These are phyloP conservation scores for Volucella inanis DNA, from an alignment of 2,888 invertebrate genomes.

Conservation along the genomic window DNA sequence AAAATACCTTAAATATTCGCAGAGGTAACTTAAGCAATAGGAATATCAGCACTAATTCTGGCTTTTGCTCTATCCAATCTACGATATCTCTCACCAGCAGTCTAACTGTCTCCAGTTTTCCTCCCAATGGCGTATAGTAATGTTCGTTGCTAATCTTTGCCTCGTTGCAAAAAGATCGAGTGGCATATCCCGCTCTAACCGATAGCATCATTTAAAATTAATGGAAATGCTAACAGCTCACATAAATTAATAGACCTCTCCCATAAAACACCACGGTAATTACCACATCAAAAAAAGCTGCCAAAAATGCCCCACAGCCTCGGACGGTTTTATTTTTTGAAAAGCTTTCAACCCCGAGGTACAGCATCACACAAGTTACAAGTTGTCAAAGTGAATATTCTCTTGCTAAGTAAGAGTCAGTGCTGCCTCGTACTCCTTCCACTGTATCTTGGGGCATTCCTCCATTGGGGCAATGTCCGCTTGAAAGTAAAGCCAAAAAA, in stretches of 20 bases:
- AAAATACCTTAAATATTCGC: too few relatives aligned
- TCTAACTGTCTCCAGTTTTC: too few relatives aligned
- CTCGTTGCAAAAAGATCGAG: too few relatives aligned
- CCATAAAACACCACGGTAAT: not conserved
- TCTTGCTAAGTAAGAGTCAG: slow-evolving; percentile 45
- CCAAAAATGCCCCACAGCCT: too few relatives aligned
- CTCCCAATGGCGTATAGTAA: too few relatives aligned
- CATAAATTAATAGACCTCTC: slow-evolving; percentile 17
- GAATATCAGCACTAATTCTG: too few relatives aligned
- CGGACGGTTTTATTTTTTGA: too few relatives aligned
- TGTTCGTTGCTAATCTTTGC: too few relatives aligned
- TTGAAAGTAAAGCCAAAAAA: slow-evolving; percentile 18
- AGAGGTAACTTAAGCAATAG: too few relatives aligned
- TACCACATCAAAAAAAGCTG: too few relatives aligned
- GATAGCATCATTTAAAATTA: slow-evolving; percentile 30
- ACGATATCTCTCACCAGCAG: too few relatives aligned
- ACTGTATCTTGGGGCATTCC: slow-evolving; percentile 30
- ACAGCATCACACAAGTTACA: slow-evolving; percentile 8
- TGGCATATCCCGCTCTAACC: not conserved
- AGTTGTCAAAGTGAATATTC: slow-evolving; percentile 52
- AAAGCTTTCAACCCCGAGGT: not conserved
- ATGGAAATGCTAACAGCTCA: slow-evolving; percentile 30
- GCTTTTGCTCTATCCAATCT: too few relatives aligned
- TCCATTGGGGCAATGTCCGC: slow-evolving; percentile 69
- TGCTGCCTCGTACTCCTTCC: slow-evolving; percentile 5